These are phyloP conservation scores for Sparus aurata DNA, from an alignment of 2,797 vertebrate genomes.

Conservation along the genomic window DNA sequence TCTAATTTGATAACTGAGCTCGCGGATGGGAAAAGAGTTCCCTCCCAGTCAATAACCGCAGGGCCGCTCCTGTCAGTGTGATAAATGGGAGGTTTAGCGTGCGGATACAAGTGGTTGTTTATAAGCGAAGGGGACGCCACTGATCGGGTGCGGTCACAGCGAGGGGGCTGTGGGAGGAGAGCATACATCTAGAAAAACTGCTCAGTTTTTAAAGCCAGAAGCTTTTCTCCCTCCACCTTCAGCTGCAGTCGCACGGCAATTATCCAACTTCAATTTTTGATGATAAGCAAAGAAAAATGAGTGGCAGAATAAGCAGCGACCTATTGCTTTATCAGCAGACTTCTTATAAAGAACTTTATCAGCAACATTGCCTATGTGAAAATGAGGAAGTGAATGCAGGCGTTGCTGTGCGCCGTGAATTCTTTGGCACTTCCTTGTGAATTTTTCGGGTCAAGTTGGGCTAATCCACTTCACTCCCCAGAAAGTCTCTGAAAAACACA, in stretches of 20 bases:
- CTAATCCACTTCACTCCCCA: slow-evolving; percentile 69
- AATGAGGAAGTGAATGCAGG: slow-evolving; percentile 56
- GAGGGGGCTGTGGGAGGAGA: slow-evolving; percentile 61
- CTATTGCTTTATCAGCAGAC: slow-evolving; percentile 50
- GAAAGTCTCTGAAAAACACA: slow-evolving; percentile 57
- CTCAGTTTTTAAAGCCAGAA: slow-evolving; percentile 34
- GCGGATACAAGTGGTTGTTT: slow-evolving; percentile 66
- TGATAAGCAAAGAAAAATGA: slow-evolving; percentile 32
- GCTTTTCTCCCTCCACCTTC: slow-evolving; percentile 17
- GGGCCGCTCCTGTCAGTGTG: slow-evolving; percentile 73
- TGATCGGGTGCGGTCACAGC: slow-evolving; percentile 69
- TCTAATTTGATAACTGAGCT: slow-evolving; percentile 71
- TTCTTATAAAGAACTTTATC: slow-evolving; percentile 19
- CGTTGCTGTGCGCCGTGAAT: slow-evolving; percentile 19
- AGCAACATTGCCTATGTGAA: slow-evolving; percentile 37
- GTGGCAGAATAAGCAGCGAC: slow-evolving; percentile 22
- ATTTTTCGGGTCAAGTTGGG: slow-evolving; percentile 55
- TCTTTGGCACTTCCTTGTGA: slow-evolving; percentile 47
- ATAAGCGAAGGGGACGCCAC: slow-evolving; percentile 60
- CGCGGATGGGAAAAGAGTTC: slow-evolving; percentile 63
- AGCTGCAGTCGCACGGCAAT: slow-evolving; percentile 20
- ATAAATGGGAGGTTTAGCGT: slow-evolving; percentile 74
- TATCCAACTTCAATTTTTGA: slow-evolving; percentile 38
- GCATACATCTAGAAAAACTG: slow-evolving; percentile 46
- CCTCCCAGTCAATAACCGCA: slow-evolving; percentile 76